Conservation (phyloP, 2,888 invertebrate species). For the Andrena minutula region DNA sequence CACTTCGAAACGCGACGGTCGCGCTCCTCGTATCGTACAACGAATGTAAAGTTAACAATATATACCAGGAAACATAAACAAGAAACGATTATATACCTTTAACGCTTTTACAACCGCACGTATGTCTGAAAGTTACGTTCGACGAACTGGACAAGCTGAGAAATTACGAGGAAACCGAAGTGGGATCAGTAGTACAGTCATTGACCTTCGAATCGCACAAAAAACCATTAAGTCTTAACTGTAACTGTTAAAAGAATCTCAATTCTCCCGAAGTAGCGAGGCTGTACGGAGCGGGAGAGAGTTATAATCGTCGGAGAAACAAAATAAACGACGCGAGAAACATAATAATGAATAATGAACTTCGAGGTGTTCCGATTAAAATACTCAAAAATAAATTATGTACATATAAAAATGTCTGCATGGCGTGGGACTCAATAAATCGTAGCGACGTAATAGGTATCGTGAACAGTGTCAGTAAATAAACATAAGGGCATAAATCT, state of each 20-base stretch:
- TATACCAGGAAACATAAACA: constrained; percentile 43
- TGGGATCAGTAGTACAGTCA: constrained; percentile 51
- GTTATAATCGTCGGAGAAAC: constrained; percentile 47
- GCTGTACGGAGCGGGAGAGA: constrained; percentile 62
- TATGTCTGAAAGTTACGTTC: not conserved
- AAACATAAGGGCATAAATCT: constrained; percentile 19
- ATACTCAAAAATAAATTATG: constrained; percentile 69
- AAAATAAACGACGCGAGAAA: constrained; percentile 51
- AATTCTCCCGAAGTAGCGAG: constrained; percentile 49
- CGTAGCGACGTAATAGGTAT: constrained; percentile 58
- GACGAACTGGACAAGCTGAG: not conserved
- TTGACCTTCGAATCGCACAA: constrained; percentile 61
- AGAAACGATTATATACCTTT: constrained; percentile 13
- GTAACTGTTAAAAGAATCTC: constrained; percentile 27
- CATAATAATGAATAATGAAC: constrained; percentile 61
- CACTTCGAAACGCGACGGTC: constrained; percentile 7
- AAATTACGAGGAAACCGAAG: not conserved
- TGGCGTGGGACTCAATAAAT: constrained; percentile 67
- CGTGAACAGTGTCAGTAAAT: constrained; percentile 48
- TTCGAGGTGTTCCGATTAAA: constrained; percentile 71
- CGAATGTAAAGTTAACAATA: constrained; percentile 60
- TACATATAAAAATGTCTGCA: constrained; percentile 60
- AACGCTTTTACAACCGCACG: constrained; percentile 16
- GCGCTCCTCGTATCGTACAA: constrained; percentile 56
- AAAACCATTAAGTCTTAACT: constrained; percentile 19